Conservation (phyloP, 2,888 invertebrate species). For the Trisateles emortualis region DNA sequence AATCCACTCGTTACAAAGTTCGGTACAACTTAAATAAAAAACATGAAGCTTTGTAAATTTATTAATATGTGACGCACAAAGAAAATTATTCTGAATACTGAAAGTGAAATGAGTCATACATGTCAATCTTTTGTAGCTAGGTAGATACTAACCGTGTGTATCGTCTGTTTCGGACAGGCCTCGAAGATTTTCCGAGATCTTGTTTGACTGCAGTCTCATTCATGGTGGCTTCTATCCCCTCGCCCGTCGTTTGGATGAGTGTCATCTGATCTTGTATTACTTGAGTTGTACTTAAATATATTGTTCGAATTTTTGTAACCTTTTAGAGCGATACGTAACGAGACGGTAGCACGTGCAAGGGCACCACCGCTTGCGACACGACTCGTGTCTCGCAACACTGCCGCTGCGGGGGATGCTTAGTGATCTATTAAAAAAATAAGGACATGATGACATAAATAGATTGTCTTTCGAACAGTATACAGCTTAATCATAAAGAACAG, state of each 20-base stretch:
- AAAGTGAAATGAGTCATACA: constrained; percentile 77
- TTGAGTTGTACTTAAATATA: constrained; percentile 41
- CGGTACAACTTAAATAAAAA: constrained; percentile 47
- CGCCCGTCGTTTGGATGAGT: constrained; percentile 68
- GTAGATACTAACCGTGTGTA: constrained; percentile 88
- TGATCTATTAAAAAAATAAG: constrained; percentile 86
- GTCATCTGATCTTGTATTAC: constrained; percentile 69
- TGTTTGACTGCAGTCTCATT: constrained; percentile 71
- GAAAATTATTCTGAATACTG: constrained; percentile 70
- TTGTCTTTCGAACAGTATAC: constrained; percentile 72
- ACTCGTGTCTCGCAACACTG: constrained; percentile 77
- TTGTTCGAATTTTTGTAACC: constrained; percentile 39
- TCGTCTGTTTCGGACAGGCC: constrained; percentile 90
- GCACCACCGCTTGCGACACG: constrained; percentile 73
- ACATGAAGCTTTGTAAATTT: constrained; percentile 45
- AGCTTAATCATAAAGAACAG: constrained; percentile 64
- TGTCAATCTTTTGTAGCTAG: constrained; percentile 49
- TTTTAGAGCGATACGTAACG: constrained; percentile 41
- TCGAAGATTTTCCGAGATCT: constrained; percentile 83
- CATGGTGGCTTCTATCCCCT: constrained; percentile 66
- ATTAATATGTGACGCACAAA: constrained; percentile 76
- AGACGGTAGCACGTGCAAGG: constrained; percentile 77
- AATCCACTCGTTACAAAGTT: neutral
- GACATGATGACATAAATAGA: constrained; percentile 86
- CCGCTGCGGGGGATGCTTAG: constrained; percentile 84